Conservation (phyloP, 1,140 invertebrate genomes). For the Cyclargus thomasi region DNA sequence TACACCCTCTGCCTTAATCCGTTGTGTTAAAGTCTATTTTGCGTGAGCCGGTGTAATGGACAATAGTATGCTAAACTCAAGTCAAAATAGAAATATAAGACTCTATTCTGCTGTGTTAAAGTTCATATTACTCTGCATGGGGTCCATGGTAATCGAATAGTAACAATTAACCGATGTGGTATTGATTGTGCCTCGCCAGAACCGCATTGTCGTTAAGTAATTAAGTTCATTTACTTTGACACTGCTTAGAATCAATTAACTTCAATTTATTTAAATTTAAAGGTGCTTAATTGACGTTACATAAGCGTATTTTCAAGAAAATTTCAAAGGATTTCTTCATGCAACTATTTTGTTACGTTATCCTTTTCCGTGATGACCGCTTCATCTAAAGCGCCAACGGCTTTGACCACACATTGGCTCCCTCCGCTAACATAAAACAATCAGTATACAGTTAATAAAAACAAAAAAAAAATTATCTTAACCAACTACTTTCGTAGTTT, state of each 20-base stretch:
- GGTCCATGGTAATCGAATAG: conserved; percentile 9
- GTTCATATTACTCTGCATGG: background rate
- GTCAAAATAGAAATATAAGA: background rate
- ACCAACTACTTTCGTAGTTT: too few species aligned
- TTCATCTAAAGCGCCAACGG: too few species aligned
- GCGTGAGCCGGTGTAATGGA: background rate
- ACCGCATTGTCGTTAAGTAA: conserved; percentile 14
- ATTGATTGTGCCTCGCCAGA: background rate
- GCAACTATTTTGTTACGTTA: too few species aligned
- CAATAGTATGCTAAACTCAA: conserved; percentile 2
- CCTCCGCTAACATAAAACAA: too few species aligned
- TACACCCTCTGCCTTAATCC: background rate
- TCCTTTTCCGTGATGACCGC: too few species aligned
- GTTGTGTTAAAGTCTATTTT: conserved; percentile 10
- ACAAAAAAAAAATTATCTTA: too few species aligned
- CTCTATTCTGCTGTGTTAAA: background rate
- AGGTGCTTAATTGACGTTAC: background rate
- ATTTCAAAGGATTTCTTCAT: background rate
- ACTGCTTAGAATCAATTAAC: background rate
- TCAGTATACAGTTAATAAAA: too few species aligned
- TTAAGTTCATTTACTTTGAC: conserved; percentile 5
- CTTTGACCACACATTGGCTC: too few species aligned
- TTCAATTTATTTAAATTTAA: background rate
- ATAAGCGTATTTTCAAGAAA: background rate
- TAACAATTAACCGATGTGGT: conserved; percentile 20